Evolutionary conservation across 2,113 vertebrate genomes (phyloP).

Genomic region (Rhinolophus ferrumequinum): DNA sequence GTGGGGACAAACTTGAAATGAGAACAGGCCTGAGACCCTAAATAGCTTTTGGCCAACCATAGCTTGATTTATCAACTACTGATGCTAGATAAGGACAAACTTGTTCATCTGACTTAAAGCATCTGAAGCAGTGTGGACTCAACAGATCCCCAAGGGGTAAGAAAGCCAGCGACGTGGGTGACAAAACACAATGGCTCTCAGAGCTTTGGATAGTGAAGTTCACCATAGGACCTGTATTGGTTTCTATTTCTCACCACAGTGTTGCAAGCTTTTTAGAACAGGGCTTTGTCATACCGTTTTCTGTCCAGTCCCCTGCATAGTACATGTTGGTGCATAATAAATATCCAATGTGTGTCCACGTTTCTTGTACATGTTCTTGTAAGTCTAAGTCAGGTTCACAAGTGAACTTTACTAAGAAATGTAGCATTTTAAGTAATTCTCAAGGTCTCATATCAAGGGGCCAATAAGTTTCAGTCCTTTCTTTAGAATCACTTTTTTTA

Average conservation of each 20-base stretch:
- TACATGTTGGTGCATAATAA: not conserved
- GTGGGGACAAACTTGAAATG: not conserved
- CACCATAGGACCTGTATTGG: not conserved
- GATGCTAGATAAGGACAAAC: too few species aligned
- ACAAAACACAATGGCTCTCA: not conserved
- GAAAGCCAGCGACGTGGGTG: not conserved
- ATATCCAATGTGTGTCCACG: not conserved
- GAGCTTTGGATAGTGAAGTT: not conserved
- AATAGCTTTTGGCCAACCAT: not conserved
- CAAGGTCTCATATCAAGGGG: not conserved
- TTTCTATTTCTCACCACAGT: not conserved
- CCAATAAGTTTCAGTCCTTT: not conserved
- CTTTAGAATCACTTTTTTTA: not conserved
- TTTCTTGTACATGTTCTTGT: not conserved
- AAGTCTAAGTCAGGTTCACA: not conserved
- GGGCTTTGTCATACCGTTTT: not conserved
- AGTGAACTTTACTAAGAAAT: not conserved
- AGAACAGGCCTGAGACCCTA: not conserved
- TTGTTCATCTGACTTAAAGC: not conserved
- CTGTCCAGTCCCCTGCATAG: not conserved
- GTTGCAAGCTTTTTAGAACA: not conserved
- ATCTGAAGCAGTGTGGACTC: not conserved
- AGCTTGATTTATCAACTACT: not conserved
- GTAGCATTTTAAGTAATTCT: not conserved
- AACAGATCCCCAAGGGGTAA: accelerated